Percentiles rank a stretch among this genome's conserved stretches.
Evolutionary conservation across 2,113 vertebrate species (phyloP).

Genomic region (Rana temporaria): DNA sequence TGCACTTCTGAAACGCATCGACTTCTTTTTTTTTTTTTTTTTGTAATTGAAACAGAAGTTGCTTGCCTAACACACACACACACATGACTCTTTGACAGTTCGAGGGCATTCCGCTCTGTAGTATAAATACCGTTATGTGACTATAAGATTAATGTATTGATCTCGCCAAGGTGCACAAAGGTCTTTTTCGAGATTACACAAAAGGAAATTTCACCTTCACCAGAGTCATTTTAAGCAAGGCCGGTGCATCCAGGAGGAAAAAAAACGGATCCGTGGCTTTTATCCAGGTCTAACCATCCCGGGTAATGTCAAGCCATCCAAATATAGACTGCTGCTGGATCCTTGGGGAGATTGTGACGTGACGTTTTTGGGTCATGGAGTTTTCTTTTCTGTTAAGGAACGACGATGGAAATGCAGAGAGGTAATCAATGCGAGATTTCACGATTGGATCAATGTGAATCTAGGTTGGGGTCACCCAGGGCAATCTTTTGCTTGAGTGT

Average conservation of each 20-base stretch:
- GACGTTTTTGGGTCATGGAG: slow-evolving; percentile 8
- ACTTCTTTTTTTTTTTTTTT: no score
- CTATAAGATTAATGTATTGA: background rate
- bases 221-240: background rate
- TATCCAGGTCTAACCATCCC: background rate
- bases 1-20: no score
- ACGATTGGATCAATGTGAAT: background rate
- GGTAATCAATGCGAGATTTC: background rate
- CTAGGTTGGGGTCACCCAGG: no score
- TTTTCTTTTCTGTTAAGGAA: background rate
- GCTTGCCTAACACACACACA: background rate
- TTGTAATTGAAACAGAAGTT: no score
- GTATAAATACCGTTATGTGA: background rate
- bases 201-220: background rate
- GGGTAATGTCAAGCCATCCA: background rate
- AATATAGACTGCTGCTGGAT: background rate
- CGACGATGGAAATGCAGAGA: background rate
- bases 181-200: background rate
- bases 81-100: background rate
- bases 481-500: no score
- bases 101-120: background rate
- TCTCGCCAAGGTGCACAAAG: background rate
- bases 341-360: background rate
- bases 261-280: background rate
- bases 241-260: background rate